Evolutionary conservation across 2,797 vertebrate species (phyloP).

Genomic region (Alosa sapidissima): DNA sequence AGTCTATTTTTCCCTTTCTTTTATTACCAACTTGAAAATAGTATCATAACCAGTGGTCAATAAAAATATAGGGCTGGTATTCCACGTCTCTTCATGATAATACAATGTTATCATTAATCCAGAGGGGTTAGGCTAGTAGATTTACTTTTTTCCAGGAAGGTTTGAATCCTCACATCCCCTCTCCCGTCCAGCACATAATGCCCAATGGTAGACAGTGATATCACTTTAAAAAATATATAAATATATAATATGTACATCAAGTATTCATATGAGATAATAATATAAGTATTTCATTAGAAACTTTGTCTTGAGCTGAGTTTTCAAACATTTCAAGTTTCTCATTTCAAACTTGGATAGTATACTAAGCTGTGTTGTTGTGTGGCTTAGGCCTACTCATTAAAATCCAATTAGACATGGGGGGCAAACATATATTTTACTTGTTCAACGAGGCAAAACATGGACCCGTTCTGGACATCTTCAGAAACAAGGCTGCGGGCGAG

Average conservation of each 20-base stretch:
- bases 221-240: too few species aligned
- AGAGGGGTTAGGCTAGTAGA: too few species aligned
- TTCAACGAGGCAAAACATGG: constrained; percentile 71
- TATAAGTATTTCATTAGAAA: not conserved
- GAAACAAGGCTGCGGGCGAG: constrained; percentile 43
- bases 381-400: constrained; percentile 41
- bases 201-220: not conserved
- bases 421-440: constrained; percentile 59
- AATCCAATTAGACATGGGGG: constrained; percentile 47
- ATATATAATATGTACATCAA: too few species aligned
- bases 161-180: not conserved
- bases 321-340: not conserved
- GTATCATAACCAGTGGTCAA: not conserved
- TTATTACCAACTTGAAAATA: not conserved
- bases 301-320: not conserved
- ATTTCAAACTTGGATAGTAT: not conserved
- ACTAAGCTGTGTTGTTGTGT: constrained; percentile 21
- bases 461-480: constrained; percentile 48
- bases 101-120: not conserved
- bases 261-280: too few species aligned
- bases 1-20: too few species aligned
- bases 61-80: not conserved
- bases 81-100: not conserved
- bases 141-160: not conserved
- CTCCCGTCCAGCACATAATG: not conserved